A percentile compares a stretch with the other conserved stretches of the same genome.
Evolutionary conservation across 2,888 invertebrate genomes (phyloP).

Genomic region (Apoda limacodes): DNA sequence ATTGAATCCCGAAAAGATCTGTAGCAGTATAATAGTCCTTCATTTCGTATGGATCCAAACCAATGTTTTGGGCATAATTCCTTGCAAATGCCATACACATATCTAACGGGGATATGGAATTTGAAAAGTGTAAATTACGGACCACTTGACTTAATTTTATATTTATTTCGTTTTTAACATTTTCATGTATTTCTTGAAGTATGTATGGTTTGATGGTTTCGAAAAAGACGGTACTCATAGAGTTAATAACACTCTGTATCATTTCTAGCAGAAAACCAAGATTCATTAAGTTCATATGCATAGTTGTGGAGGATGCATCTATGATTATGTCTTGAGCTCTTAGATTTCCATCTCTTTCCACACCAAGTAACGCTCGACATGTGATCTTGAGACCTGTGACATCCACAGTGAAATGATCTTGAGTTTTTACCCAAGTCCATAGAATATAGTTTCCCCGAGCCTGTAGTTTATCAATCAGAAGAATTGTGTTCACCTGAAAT

Average conservation of each 20-base stretch:
- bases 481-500: slow-evolving; percentile 71
- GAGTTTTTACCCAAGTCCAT: slow-evolving; percentile 68
- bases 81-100: slow-evolving; percentile 77
- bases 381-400: slow-evolving; percentile 73
- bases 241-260: slow-evolving; percentile 76
- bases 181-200: slow-evolving; percentile 75
- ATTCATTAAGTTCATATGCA: slow-evolving; percentile 80
- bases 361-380: slow-evolving; percentile 72
- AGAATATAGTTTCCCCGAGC: slow-evolving; percentile 77
- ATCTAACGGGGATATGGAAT: slow-evolving; percentile 82
- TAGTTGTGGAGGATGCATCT: slow-evolving; percentile 77
- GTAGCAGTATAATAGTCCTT: slow-evolving; percentile 57
- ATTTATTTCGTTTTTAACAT: slow-evolving; percentile 75
- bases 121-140: slow-evolving; percentile 73
- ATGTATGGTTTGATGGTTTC: slow-evolving; percentile 83
- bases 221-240: slow-evolving; percentile 80
- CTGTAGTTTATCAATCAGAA: slow-evolving; percentile 72
- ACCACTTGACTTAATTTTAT: slow-evolving; percentile 73
- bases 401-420: slow-evolving; percentile 78
- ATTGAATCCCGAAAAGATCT: slow-evolving; percentile 72
- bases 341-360: slow-evolving; percentile 74
- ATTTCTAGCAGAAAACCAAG: slow-evolving; percentile 74
- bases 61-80: slow-evolving; percentile 64
- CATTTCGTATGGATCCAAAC: slow-evolving; percentile 76
- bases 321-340: slow-evolving; percentile 78